These are phyloP conservation scores for Heterotilapia buettikoferi DNA, from an alignment of 2,113 vertebrate species.

Conservation along the genomic window DNA sequence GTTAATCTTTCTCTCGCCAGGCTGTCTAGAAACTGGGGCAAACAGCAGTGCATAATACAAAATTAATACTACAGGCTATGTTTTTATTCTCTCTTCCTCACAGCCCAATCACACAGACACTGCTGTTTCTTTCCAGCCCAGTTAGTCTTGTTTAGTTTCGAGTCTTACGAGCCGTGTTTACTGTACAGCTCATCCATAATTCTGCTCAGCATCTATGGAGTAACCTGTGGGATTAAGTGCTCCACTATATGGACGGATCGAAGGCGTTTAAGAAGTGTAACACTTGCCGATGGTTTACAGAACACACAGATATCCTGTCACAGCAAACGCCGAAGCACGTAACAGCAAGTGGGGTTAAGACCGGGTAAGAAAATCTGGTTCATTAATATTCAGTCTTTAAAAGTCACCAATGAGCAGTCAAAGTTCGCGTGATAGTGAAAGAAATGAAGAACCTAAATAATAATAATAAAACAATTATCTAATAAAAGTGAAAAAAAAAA, in stretches of 20 bases:
- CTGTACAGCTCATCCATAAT: neutral
- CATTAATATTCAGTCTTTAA: neutral
- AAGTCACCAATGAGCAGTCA: neutral
- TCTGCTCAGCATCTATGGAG: neutral
- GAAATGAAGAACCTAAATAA: neutral
- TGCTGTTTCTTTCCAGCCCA: neutral
- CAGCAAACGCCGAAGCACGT: neutral
- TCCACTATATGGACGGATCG: neutral
- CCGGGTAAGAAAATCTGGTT: neutral
- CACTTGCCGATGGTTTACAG: neutral
- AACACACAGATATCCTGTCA: neutral
- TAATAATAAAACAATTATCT: neutral
- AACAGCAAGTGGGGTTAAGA: neutral
- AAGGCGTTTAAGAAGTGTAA: neutral
- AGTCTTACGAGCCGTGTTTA: neutral
- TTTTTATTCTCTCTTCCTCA: neutral
- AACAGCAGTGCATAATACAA: conserved; percentile 54
- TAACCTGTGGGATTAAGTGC: neutral
- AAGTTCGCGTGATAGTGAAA: neutral
- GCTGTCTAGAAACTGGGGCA: conserved; percentile 56
- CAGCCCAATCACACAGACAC: neutral
- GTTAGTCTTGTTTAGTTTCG: neutral
- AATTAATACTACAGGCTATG: conserved; percentile 47
- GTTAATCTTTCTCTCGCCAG: conserved; percentile 52
- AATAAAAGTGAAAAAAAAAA: rapidly evolving